These are phyloP conservation scores for Pachyseris speciosa DNA, from an alignment of 64 coral and sea anemone genomes.

Conservation along the genomic window DNA sequence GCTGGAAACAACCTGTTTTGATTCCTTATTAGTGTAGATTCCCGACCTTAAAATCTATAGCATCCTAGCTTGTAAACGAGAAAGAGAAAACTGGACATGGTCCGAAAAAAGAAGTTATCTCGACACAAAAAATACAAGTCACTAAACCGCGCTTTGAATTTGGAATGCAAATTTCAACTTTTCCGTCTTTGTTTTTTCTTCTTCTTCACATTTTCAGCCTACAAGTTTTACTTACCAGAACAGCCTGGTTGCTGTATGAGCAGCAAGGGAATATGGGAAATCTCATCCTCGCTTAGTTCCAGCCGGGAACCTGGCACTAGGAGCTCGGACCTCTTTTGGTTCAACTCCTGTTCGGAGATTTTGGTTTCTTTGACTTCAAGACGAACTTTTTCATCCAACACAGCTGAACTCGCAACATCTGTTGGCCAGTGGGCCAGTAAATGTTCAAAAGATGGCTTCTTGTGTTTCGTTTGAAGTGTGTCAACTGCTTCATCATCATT, in stretches of 20 bases:
- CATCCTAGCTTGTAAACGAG: too few species aligned
- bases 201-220: too few species aligned
- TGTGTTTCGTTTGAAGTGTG: not conserved
- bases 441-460: not conserved
- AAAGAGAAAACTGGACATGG: too few species aligned
- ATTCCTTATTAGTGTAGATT: too few species aligned
- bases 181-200: too few species aligned
- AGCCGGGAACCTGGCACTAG: conserved; percentile 79
- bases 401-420: conserved; percentile 59
- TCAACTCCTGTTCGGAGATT: conserved; percentile 83
- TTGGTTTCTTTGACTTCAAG: conserved; percentile 82
- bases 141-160: too few species aligned
- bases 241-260: conserved; percentile 79
- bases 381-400: conserved; percentile 67
- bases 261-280: conserved; percentile 88
- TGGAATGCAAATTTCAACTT: too few species aligned
- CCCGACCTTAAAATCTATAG: too few species aligned
- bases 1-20: too few species aligned
- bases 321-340: conserved; percentile 73
- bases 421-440: conserved; percentile 53
- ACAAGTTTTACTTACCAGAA: conserved; percentile 1
- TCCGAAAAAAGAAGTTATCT: too few species aligned
- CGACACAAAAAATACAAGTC: too few species aligned
- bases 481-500: not conserved
- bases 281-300: conserved; percentile 54